Evolutionary conservation across 2,888 invertebrate genomes (phyloP).

Genomic region (Lamellibrachia satsuma): DNA sequence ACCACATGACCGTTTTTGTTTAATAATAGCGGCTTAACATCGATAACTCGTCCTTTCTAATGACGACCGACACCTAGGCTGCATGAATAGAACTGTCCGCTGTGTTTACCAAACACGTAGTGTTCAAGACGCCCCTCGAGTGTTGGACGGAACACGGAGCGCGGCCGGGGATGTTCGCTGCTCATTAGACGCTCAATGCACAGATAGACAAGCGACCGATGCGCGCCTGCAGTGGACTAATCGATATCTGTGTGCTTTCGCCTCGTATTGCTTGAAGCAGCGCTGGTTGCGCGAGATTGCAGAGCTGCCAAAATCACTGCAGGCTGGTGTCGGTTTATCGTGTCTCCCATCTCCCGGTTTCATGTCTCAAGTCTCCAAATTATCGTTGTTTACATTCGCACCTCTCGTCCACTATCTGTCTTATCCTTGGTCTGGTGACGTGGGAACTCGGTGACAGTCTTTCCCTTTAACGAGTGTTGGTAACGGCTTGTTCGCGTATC

Average conservation of each 20-base stretch:
- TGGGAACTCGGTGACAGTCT: not conserved
- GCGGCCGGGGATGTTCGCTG: not conserved
- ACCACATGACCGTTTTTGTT: not conserved
- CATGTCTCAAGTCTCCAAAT: not conserved
- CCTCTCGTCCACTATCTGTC: not conserved
- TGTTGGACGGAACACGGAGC: not conserved
- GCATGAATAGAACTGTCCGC: not conserved
- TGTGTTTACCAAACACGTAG: not conserved
- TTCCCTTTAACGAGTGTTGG: not conserved
- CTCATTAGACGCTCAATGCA: not conserved
- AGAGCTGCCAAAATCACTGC: not conserved
- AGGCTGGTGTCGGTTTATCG: not conserved
- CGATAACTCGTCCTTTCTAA: not conserved
- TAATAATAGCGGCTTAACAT: not conserved
- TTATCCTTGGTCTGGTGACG: not conserved
- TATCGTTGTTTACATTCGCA: not conserved
- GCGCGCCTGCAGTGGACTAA: not conserved
- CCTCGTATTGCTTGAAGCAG: not conserved
- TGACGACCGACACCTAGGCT: not conserved
- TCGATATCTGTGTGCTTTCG: not conserved
- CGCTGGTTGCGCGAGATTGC: not conserved
- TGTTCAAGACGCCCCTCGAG: not conserved
- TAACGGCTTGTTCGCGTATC: not conserved
- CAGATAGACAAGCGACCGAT: not conserved
- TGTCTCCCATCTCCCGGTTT: not conserved